These are phyloP conservation scores for Pavo muticus DNA, from an alignment of 2,113 vertebrate genomes.

Conservation along the genomic window DNA sequence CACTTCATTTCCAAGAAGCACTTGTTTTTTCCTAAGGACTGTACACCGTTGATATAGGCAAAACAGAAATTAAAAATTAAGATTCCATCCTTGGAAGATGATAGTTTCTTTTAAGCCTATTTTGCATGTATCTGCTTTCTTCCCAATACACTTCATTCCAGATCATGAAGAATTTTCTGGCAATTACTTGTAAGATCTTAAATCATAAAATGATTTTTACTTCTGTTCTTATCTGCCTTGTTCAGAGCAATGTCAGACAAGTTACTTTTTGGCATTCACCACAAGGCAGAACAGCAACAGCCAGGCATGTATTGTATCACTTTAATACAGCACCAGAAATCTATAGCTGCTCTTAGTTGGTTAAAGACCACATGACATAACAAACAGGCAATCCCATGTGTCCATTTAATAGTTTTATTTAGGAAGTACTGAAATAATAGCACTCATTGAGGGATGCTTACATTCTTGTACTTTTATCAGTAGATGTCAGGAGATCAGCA, in stretches of 20 bases:
- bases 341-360: not conserved
- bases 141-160: not conserved
- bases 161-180: not conserved
- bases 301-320: not conserved
- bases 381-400: not conserved
- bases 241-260: not conserved
- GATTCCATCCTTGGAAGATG: not conserved
- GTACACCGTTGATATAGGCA: not conserved
- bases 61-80: not conserved
- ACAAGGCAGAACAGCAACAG: fast-evolving
- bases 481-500: conserved; percentile 25
- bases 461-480: not conserved
- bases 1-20: not conserved
- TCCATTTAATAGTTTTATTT: not conserved
- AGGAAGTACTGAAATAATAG: not conserved
- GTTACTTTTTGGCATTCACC: not conserved
- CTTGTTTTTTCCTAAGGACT: not conserved
- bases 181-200: not conserved
- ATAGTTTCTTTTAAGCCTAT: fast-evolving
- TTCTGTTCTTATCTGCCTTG: not conserved
- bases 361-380: not conserved
- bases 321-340: not conserved
- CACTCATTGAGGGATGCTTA: not conserved
- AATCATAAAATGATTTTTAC: not conserved
- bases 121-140: not conserved